A percentile compares a stretch with the other conserved stretches of the same genome.
Evolutionary conservation across 2,888 invertebrate genomes (phyloP).

Genomic region (Crossocerus cetratus): DNA sequence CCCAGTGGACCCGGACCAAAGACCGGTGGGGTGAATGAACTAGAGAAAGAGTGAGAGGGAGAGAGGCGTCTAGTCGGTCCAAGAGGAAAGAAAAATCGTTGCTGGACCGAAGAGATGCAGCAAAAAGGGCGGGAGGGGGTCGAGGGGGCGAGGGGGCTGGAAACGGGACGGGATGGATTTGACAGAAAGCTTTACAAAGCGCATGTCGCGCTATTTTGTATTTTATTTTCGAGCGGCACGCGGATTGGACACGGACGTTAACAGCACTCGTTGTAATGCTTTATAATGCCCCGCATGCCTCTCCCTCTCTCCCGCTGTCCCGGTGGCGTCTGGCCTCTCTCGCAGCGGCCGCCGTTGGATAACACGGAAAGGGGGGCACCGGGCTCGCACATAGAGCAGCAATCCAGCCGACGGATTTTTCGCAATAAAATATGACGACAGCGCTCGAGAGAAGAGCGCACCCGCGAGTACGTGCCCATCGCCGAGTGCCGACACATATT

Average conservation of each 20-base stretch:
- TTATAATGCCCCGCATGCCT: conserved; percentile 67
- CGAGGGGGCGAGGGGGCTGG: conserved; percentile 35
- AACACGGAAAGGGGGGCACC: conserved; percentile 42
- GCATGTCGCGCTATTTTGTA: conserved; percentile 70
- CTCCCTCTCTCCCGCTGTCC: conserved; percentile 16
- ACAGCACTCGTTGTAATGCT: conserved; percentile 75
- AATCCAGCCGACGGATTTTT: conserved; percentile 57
- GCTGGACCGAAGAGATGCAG: conserved; percentile 26
- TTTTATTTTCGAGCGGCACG: conserved; percentile 70
- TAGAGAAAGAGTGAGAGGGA: conserved; percentile 20
- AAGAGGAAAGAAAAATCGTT: conserved; percentile 14
- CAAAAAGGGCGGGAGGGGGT: not conserved
- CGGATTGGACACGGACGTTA: conserved; percentile 75
- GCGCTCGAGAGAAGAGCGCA: conserved; percentile 19
- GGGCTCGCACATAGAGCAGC: conserved; percentile 11
- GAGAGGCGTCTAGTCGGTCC: conserved; percentile 41
- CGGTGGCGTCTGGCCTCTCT: conserved; percentile 14
- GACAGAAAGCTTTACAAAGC: conserved; percentile 73
- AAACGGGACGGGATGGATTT: conserved; percentile 67
- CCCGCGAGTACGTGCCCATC: conserved; percentile 10
- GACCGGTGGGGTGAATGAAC: conserved; percentile 17
- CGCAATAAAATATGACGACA: conserved; percentile 61
- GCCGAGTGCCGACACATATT: not conserved
- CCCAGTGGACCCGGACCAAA: not conserved
- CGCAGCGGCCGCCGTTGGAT: conserved; percentile 37